These are phyloP conservation scores for Sinella curviseta DNA, from an alignment of 1,140 invertebrate genomes.

Conservation along the genomic window DNA sequence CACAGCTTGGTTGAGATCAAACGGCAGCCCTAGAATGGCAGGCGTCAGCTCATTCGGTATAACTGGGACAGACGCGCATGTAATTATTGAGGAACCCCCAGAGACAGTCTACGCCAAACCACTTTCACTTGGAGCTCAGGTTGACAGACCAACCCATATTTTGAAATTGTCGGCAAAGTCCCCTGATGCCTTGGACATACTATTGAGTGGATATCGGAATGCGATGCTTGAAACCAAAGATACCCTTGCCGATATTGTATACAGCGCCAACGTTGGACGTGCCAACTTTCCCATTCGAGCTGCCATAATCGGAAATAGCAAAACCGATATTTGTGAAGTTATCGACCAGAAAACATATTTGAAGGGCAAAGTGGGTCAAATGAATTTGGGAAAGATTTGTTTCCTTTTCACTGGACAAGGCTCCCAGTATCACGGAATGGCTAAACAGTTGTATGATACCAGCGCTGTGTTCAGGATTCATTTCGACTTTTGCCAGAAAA, in stretches of 20 bases:
- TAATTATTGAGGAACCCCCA: constrained; percentile 36
- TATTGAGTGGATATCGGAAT: constrained; percentile 17
- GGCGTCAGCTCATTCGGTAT: constrained; percentile 39
- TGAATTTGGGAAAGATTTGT: constrained; percentile 19
- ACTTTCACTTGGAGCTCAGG: not conserved
- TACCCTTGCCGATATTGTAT: constrained; percentile 18
- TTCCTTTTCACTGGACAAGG: constrained; percentile 43
- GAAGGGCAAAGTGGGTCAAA: not conserved
- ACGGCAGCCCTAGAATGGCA: not conserved
- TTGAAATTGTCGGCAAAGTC: constrained; percentile 1
- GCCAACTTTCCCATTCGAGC: constrained; percentile 35
- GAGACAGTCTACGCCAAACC: not conserved
- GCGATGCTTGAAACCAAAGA: not conserved
- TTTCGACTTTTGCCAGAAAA: constrained; percentile 19
- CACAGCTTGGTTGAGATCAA: not conserved
- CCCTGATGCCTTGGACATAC: constrained; percentile 27
- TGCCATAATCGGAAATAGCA: constrained; percentile 25
- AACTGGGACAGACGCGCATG: constrained; percentile 40
- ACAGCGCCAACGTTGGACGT: constrained; percentile 30
- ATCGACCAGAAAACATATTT: constrained; percentile 33
- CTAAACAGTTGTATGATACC: constrained; percentile 26
- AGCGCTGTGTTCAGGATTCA: constrained; percentile 26
- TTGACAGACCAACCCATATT: not conserved
- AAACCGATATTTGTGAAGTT: not conserved
- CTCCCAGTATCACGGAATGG: constrained; percentile 38